A percentile compares a stretch with the other conserved stretches of the same genome.
Conservation (phyloP, 2,888 invertebrate genomes). For the Linyphia triangularis region DNA sequence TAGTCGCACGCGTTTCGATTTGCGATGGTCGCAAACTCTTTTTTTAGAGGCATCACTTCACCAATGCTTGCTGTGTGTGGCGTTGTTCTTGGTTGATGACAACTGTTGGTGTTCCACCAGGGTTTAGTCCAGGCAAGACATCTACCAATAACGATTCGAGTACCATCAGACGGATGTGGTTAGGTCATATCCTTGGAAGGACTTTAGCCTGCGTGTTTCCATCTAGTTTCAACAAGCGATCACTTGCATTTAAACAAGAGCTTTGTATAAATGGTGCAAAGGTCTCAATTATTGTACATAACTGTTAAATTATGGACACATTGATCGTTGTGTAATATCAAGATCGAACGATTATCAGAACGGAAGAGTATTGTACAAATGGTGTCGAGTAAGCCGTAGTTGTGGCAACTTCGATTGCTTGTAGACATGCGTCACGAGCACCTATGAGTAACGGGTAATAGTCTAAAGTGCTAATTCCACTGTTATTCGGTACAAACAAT, state of each 20-base stretch:
- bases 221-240: background rate
- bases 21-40: background rate
- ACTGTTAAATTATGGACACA: background rate
- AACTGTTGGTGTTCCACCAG: too few relatives aligned
- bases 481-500: background rate
- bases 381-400: background rate
- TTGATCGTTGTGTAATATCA: background rate
- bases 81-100: too few relatives aligned
- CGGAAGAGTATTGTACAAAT: background rate
- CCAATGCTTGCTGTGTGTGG: background rate
- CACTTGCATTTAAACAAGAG: constrained; percentile 36
- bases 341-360: background rate
- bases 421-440: background rate
- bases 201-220: background rate
- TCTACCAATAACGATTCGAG: too few relatives aligned
- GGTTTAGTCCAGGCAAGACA: too few relatives aligned
- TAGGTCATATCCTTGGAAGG: background rate
- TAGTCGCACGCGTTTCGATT: background rate
- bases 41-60: background rate
- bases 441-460: background rate
- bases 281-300: constrained; percentile 36
- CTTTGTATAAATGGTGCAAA: constrained; percentile 43
- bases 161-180: background rate
- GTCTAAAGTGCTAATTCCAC: background rate
- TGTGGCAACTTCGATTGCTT: background rate